These are phyloP conservation scores for Pseudomugil gertrudae DNA, from an alignment of 2,797 vertebrate species.

Conservation along the genomic window DNA sequence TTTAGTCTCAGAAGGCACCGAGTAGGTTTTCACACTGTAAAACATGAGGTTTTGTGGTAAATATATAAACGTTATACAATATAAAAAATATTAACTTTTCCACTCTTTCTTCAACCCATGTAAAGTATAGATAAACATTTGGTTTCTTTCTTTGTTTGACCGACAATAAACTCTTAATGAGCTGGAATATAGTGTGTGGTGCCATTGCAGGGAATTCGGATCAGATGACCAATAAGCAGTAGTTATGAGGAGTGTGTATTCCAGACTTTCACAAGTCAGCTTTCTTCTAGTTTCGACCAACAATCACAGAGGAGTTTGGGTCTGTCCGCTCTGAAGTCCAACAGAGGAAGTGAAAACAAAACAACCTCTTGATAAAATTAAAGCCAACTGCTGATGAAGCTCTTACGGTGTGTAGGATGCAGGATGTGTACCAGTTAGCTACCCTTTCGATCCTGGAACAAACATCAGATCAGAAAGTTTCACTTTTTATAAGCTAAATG, in stretches of 20 bases:
- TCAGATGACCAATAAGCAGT: conserved; percentile 19
- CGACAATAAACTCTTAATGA: conserved; percentile 11
- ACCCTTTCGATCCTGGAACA: neutral
- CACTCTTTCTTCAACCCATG: neutral
- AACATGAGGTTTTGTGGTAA: neutral
- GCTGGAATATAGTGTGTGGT: conserved; percentile 30
- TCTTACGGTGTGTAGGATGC: conserved; percentile 12
- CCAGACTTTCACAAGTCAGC: conserved; percentile 51
- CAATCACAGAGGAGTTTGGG: conserved; percentile 29
- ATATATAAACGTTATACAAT: neutral
- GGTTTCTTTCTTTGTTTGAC: neutral
- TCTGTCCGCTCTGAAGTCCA: conserved; percentile 27
- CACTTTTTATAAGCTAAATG: neutral
- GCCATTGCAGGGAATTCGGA: conserved; percentile 29
- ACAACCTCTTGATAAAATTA: neutral
- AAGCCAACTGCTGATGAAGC: neutral
- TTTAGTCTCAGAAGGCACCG: neutral
- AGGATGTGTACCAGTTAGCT: conserved; percentile 9
- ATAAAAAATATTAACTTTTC: neutral
- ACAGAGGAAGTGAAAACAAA: conserved; percentile 30
- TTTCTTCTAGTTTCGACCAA: conserved; percentile 23
- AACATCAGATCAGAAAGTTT: neutral
- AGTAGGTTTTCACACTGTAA: neutral
- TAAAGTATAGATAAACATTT: conserved; percentile 1
- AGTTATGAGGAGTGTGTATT: conserved; percentile 30